Evolutionary conservation across 2,113 vertebrate species (phyloP).

Genomic region (Muscicapa adusta): DNA sequence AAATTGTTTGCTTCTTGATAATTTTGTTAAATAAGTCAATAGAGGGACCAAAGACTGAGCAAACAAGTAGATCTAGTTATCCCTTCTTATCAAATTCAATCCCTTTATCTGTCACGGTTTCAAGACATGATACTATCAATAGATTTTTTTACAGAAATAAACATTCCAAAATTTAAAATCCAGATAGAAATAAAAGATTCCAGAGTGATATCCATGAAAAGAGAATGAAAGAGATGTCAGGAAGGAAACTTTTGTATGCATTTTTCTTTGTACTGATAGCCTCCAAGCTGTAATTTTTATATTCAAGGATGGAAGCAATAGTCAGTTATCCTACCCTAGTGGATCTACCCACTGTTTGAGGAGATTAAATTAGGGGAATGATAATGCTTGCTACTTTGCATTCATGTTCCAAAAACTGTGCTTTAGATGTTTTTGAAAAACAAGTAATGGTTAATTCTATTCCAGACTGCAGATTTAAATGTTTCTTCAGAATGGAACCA

Average conservation of each 20-base stretch:
- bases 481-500: neutral
- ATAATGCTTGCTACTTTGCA: neutral
- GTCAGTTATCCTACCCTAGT: neutral
- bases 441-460: neutral
- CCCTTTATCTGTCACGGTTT: neutral
- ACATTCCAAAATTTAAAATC: neutral
- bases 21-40: constrained; percentile 11
- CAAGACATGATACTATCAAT: constrained; percentile 5
- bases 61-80: neutral
- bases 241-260: neutral
- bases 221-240: neutral
- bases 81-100: neutral
- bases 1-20: neutral
- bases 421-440: neutral
- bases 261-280: neutral
- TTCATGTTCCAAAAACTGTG: neutral
- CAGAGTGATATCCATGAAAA: neutral
- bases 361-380: neutral
- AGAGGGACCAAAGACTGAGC: neutral
- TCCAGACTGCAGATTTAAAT: neutral
- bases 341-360: neutral
- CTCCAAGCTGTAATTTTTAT: neutral
- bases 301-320: neutral
- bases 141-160: constrained; percentile 2
- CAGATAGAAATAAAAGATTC: neutral